Conservation (phyloP, 2,888 invertebrate species). For the Gisinianus flammeolus region DNA sequence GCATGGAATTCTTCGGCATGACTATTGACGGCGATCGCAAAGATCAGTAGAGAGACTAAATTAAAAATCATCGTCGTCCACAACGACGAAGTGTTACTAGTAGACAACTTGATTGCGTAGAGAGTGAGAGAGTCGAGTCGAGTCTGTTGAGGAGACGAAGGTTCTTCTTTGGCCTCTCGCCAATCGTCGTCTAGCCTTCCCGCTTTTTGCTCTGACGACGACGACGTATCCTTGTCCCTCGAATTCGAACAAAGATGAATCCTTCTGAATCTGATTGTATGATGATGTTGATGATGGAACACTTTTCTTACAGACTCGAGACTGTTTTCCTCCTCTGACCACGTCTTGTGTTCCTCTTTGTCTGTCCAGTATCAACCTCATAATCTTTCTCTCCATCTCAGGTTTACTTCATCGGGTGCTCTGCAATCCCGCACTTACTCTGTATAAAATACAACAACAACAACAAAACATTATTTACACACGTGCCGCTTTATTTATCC, state of each 20-base stretch:
- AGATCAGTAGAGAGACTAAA: slow-evolving; percentile 43
- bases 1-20: slow-evolving; percentile 40
- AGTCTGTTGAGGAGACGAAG: not conserved
- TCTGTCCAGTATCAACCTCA: slow-evolving; percentile 24
- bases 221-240: not conserved
- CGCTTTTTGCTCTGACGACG: not conserved
- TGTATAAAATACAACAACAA: slow-evolving; percentile 18
- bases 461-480: not conserved
- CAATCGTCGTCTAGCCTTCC: slow-evolving; percentile 6
- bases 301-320: not conserved
- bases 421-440: slow-evolving; percentile 28
- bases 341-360: slow-evolving; percentile 24
- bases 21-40: slow-evolving; percentile 38
- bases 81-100: not conserved
- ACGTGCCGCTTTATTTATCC: too few relatives aligned
- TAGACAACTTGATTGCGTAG: not conserved
- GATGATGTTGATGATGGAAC: not conserved
- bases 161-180: not conserved
- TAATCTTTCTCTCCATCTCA: slow-evolving; percentile 36
- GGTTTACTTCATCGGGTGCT: slow-evolving; percentile 33
- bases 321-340: not conserved
- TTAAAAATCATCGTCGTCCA: slow-evolving; percentile 41
- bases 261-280: not conserved
- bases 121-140: not conserved
- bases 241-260: not conserved